Evolutionary conservation across 2,888 invertebrate genomes (phyloP), one percentile per base, ranked within the genome.

Genomic region (Cephus spinipes): DNA sequence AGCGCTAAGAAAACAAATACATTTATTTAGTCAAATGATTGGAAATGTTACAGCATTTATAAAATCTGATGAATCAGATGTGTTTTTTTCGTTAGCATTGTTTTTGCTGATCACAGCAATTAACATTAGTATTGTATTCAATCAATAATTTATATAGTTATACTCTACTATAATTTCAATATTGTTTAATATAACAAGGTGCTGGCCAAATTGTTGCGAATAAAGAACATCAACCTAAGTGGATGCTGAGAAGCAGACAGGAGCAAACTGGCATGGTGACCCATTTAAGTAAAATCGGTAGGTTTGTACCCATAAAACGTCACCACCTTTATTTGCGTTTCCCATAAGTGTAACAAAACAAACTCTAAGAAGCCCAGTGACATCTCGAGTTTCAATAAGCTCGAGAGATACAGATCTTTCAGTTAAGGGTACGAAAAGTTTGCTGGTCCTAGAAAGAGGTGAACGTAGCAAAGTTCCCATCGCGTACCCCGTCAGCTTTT

Each of bases 261-360:
- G 55, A 55, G 55, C 55, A 55, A 23, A 23, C 55, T 55, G 55
- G 74, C 76, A 77, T 69, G 73, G 15, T 81, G 81, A 83, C 77
- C 83, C 77, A 83, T 85, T 88, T 87, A 77, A 79, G 79, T 81
- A 83, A 87, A 85, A 86, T 87, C 80, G 81, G 71, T 33, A 31
- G 71, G 71, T 33, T 12, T 33, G 71, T 12, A 31, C 71, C 31
- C 80, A 79, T 79, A 82, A 82, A 81, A 80, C 79, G 74, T 76
- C 75, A n/a, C 68, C 74, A 12, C 73, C 73, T 75, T 82, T 82
- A 83, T 84, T 85, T 82, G 77, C 79, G 33, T 81, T 86, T 83
- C 79, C 77, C 81, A 77, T 79, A 69, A 73, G 69, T 74, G 68
- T 76, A 78, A 78, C 79, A 79, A 81, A 82, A 82, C 75, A 74